Conservation (phyloP, 2,797 vertebrate species). For the Babyrousa celebensis region DNA sequence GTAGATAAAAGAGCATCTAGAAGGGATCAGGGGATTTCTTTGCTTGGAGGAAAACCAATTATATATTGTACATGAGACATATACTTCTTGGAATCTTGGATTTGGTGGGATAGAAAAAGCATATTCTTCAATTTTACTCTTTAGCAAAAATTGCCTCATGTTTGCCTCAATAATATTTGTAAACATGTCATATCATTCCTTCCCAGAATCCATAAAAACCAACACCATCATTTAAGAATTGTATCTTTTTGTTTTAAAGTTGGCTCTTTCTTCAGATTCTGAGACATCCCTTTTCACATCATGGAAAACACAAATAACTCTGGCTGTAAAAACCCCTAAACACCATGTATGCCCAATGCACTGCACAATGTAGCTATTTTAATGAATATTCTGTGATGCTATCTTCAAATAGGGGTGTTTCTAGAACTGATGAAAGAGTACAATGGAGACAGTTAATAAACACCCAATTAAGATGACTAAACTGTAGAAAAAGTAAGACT, state of each 20-base stretch:
- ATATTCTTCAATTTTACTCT: neutral
- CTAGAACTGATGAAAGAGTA: conserved; percentile 5
- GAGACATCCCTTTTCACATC: conserved; percentile 2
- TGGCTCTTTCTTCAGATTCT: neutral
- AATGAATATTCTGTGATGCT: neutral
- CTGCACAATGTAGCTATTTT: conserved; percentile 19
- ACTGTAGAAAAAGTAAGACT: neutral
- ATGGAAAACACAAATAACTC: neutral
- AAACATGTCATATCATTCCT: neutral
- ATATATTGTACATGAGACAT: neutral
- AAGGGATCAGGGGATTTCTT: neutral
- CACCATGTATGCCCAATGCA: neutral
- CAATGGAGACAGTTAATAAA: conserved; percentile 27
- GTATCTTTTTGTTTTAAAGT: conserved; percentile 34
- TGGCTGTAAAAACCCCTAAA: conserved; percentile 35
- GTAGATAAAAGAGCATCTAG: neutral
- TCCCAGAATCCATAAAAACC: conserved; percentile 20
- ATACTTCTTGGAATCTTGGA: neutral
- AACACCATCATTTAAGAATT: conserved; percentile 42
- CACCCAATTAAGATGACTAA: conserved; percentile 43
- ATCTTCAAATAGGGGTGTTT: conserved; percentile 24
- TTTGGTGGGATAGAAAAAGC: neutral
- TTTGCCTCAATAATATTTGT: neutral
- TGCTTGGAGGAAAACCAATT: neutral
- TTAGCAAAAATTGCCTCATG: neutral